Conservation (phyloP, 2,113 vertebrate genomes). For the Propithecus coquereli region DNA sequence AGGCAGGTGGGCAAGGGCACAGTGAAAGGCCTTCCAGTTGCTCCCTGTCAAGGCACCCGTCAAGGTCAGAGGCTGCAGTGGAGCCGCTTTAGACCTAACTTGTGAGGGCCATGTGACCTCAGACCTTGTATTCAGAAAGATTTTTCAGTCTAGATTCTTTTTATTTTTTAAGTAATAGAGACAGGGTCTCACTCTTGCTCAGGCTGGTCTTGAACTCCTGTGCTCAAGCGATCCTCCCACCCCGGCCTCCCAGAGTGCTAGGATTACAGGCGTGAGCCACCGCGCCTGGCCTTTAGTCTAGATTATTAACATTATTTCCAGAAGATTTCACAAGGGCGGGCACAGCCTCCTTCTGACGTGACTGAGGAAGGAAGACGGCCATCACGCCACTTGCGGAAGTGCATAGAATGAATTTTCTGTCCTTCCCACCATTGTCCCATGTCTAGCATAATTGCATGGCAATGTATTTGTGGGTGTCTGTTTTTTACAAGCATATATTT, state of each 20-base stretch:
- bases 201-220: too few relatives aligned
- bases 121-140: background rate
- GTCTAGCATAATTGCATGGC: too few relatives aligned
- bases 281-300: too few relatives aligned
- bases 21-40: background rate
- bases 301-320: background rate
- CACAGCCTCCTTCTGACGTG: background rate
- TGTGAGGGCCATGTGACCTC: background rate
- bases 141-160: background rate
- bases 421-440: background rate
- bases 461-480: background rate
- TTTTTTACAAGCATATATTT: background rate
- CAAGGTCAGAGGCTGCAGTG: background rate
- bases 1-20: background rate
- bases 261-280: too few relatives aligned
- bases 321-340: background rate
- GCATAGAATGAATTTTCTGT: background rate
- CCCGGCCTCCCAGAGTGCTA: too few relatives aligned
- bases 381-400: background rate
- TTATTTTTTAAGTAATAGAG: too few relatives aligned
- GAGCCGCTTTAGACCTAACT: background rate
- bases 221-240: too few relatives aligned
- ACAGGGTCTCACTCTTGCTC: too few relatives aligned
- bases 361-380: background rate
- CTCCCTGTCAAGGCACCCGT: background rate